phyloP scores from a whole-genome alignment of 2,888 invertebrate species.

The Exocentrus adspersus region DNA sequence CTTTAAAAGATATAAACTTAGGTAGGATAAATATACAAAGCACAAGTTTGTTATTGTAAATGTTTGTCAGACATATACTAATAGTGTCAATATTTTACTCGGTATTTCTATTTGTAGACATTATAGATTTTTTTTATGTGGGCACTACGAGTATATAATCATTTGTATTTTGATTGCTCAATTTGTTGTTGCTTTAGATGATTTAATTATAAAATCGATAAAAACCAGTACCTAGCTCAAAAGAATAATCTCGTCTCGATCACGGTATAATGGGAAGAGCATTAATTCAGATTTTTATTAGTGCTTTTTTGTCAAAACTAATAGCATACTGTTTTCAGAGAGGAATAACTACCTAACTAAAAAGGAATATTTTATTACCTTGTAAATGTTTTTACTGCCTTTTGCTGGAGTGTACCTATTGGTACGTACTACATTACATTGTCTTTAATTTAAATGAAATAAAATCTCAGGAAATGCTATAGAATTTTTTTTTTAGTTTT shows the following conservation, averaged over 20 bases:
- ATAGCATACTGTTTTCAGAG: too few relatives aligned
- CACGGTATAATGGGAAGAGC: too few relatives aligned
- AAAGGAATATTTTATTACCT: not conserved
- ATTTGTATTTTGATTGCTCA: not conserved
- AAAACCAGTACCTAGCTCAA: too few relatives aligned
- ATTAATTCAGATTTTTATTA: too few relatives aligned
- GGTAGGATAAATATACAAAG: too few relatives aligned
- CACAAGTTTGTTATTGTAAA: conserved; percentile 7
- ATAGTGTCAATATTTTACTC: not conserved
- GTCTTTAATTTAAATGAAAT: too few relatives aligned
- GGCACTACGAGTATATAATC: too few relatives aligned
- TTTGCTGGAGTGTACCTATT: not conserved
- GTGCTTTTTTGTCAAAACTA: too few relatives aligned
- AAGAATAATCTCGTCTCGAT: too few relatives aligned
- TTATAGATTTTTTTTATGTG: not conserved
- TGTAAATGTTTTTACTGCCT: not conserved
- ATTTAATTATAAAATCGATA: not conserved
- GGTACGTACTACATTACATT: not conserved
- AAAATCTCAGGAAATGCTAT: too few relatives aligned
- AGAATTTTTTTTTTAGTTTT: not conserved
- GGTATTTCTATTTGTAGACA: not conserved
- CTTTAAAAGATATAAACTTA: too few relatives aligned
- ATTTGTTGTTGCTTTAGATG: not conserved
- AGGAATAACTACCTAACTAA: not conserved
- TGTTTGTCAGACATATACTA: not conserved